Conservation (phyloP, 1,140 invertebrate genomes). For the Cecropterus lyciades region DNA sequence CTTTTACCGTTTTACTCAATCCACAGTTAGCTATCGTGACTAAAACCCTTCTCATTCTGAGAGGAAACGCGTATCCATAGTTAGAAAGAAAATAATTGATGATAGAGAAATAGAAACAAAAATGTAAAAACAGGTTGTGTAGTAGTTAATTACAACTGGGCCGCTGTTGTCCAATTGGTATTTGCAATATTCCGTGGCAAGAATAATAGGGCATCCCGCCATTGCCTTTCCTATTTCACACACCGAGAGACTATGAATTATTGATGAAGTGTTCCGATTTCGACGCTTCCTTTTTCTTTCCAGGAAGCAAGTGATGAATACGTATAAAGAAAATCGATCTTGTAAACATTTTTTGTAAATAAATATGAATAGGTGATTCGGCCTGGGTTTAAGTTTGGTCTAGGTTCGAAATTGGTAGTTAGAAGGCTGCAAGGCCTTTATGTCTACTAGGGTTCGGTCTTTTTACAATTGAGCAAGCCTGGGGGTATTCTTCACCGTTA, state of each 20-base stretch:
- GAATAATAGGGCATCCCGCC: slow-evolving; percentile 10
- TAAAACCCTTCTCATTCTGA: too few relatives aligned
- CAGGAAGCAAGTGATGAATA: slow-evolving; percentile 5
- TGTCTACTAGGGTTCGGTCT: too few relatives aligned
- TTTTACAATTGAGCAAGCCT: too few relatives aligned
- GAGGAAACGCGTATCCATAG: too few relatives aligned
- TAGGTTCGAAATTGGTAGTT: too few relatives aligned
- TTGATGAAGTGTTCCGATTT: slow-evolving; percentile 13
- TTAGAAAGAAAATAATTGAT: too few relatives aligned
- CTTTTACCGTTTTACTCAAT: too few relatives aligned
- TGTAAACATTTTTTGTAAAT: neutral
- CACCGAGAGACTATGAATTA: slow-evolving; percentile 13
- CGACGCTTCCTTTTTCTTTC: slow-evolving; percentile 4
- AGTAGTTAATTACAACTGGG: neutral
- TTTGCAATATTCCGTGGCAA: slow-evolving; percentile 2
- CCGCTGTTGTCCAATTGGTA: slow-evolving; percentile 7
- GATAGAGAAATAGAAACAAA: neutral
- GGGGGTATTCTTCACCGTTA: too few relatives aligned
- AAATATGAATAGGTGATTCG: neutral
- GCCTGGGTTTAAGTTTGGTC: too few relatives aligned
- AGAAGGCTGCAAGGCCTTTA: too few relatives aligned
- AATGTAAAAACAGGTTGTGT: neutral
- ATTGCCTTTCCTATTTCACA: slow-evolving; percentile 9
- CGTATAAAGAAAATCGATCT: neutral
- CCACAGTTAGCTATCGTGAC: too few relatives aligned